A percentile compares a stretch with the other conserved stretches of the same genome.
phyloP scores from a whole-genome alignment of 2,888 invertebrate species.

The Pammene fasciana region DNA sequence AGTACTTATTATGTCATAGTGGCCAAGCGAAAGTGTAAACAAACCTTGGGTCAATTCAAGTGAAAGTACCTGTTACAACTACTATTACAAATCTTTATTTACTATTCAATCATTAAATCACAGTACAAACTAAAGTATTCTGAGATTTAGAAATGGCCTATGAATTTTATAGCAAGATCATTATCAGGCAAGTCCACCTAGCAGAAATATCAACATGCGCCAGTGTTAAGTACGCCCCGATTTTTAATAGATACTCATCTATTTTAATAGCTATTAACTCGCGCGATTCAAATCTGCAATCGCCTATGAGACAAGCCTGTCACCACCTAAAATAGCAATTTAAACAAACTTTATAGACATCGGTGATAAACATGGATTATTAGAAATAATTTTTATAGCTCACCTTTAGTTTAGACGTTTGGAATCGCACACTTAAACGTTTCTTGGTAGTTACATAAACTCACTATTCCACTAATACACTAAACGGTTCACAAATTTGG shows the following conservation, averaged over 20 bases:
- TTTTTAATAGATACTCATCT: constrained; percentile 12
- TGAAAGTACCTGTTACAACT: constrained; percentile 21
- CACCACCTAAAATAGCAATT: constrained; percentile 75
- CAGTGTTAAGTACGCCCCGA: constrained; percentile 23
- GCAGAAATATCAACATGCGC: constrained; percentile 20
- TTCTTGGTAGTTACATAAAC: constrained; percentile 18
- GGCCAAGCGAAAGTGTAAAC: constrained; percentile 39
- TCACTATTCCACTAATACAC: constrained; percentile 26
- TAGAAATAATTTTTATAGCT: constrained; percentile 16
- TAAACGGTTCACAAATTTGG: constrained; percentile 27
- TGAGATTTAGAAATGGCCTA: neutral
- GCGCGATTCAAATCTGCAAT: constrained; percentile 20
- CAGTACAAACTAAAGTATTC: neutral
- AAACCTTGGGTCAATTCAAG: constrained; percentile 29
- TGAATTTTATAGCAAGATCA: neutral
- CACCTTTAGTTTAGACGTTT: constrained; percentile 25
- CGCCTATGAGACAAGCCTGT: constrained; percentile 48
- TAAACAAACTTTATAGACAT: constrained; percentile 58
- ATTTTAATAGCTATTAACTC: constrained; percentile 27
- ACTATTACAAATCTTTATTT: neutral
- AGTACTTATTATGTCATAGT: constrained; percentile 31
- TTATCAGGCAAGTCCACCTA: neutral
- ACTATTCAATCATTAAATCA: too few relatives aligned
- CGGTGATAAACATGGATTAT: constrained; percentile 49
- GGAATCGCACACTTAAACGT: constrained; percentile 22